Conservation (phyloP, 2,797 vertebrate genomes). For the Mallotus villosus region DNA sequence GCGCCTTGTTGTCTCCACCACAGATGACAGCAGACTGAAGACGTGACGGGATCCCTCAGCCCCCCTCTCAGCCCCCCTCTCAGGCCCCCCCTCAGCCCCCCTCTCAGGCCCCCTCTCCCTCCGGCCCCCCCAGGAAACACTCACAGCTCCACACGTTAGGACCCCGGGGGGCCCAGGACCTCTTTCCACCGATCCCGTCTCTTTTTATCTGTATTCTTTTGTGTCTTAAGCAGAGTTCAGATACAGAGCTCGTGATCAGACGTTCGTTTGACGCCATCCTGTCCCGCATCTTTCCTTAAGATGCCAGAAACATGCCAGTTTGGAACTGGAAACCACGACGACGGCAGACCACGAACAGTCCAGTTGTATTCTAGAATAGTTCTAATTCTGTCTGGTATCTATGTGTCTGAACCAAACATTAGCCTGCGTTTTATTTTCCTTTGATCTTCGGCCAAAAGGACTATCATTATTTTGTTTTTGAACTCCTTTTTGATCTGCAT, state of each 20-base stretch:
- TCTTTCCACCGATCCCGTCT: neutral
- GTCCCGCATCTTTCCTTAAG: no score
- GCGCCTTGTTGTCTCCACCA: neutral
- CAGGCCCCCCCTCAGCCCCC: neutral
- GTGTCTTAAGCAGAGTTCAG: neutral
- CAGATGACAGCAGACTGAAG: slow-evolving; percentile 6
- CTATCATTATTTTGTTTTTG: neutral
- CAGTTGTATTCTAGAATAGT: neutral
- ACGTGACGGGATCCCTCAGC: neutral
- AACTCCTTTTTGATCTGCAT: neutral
- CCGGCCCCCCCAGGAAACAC: neutral
- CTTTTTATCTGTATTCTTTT: neutral
- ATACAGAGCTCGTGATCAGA: neutral
- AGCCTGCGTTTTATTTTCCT: neutral
- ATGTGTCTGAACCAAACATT: neutral
- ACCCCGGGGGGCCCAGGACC: no score
- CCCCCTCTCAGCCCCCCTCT: neutral
- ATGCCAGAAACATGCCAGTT: neutral
- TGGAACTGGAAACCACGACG: neutral
- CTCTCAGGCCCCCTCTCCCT: neutral
- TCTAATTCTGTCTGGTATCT: no score
- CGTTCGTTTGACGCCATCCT: neutral
- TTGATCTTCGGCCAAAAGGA: no score
- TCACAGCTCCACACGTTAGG: no score
- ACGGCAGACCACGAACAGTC: neutral